A percentile compares a stretch with the other conserved stretches of the same genome.
These are phyloP conservation scores for Yasuhikotakia modesta DNA, from an alignment of 2,797 vertebrate genomes.

Conservation along the genomic window DNA sequence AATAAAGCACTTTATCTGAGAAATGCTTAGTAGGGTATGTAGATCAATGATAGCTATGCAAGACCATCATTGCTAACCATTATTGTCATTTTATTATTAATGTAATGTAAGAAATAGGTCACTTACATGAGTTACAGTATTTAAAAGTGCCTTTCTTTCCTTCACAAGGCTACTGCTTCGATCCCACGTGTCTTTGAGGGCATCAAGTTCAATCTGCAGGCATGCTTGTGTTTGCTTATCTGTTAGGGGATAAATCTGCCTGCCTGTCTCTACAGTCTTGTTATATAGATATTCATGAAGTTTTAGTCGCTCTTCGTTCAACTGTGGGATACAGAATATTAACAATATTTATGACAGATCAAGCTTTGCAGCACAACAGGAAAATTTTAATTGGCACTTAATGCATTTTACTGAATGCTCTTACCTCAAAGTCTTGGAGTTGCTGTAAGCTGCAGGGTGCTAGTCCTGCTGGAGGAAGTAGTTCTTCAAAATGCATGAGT, in stretches of 20 bases:
- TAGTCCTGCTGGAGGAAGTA: constrained; percentile 68
- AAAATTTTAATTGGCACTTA: background rate
- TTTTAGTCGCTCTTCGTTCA: constrained; percentile 71
- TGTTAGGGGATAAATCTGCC: constrained; percentile 64
- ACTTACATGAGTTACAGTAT: constrained; percentile 77
- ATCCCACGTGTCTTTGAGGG: constrained; percentile 80
- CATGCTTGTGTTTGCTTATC: constrained; percentile 60
- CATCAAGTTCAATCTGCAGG: constrained; percentile 73
- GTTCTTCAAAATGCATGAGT: constrained; percentile 66
- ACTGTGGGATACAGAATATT: constrained; percentile 66
- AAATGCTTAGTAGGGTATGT: constrained; percentile 33
- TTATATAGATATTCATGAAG: constrained; percentile 70
- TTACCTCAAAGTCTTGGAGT: constrained; percentile 78
- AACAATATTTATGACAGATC: background rate
- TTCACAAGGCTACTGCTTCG: constrained; percentile 66
- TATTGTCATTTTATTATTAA: background rate
- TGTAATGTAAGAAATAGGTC: background rate
- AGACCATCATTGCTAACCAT: constrained; percentile 13
- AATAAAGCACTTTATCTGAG: constrained; percentile 49
- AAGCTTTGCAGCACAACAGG: background rate
- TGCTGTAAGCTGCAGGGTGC: constrained; percentile 69
- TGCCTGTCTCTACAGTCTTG: constrained; percentile 72
- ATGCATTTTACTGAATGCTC: background rate
- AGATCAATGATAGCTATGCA: constrained; percentile 42
- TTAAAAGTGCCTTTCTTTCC: constrained; percentile 64